Evolutionary conservation across 2,113 vertebrate genomes (phyloP).

Genomic region (Eclectus roratus): DNA sequence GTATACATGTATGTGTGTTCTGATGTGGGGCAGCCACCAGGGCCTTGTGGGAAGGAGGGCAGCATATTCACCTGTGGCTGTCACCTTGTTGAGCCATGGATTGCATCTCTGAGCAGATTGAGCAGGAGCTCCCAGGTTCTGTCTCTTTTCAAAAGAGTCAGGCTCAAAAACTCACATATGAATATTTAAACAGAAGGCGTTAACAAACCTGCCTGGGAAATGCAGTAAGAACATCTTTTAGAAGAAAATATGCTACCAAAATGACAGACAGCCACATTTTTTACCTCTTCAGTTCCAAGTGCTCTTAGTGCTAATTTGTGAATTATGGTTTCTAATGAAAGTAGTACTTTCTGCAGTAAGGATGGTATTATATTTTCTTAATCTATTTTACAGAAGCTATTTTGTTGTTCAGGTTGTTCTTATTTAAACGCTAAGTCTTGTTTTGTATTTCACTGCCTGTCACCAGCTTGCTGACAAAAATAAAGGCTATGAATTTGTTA

Average conservation of each 20-base stretch:
- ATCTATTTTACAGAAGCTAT: constrained; percentile 32
- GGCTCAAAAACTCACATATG: neutral
- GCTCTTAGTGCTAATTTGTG: constrained; percentile 36
- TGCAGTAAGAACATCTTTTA: neutral
- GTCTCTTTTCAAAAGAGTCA: neutral
- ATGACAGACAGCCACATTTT: constrained; percentile 15
- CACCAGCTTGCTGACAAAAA: constrained; percentile 46
- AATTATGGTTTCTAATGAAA: constrained; percentile 42
- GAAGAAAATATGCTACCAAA: constrained; percentile 10
- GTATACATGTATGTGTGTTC: rapidly evolving
- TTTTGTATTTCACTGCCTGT: constrained; percentile 44
- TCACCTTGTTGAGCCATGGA: rapidly evolving
- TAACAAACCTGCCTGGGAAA: constrained; percentile 33
- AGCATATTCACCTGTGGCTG: neutral
- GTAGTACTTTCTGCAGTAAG: neutral
- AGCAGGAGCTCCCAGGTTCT: neutral
- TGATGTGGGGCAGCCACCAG: rapidly evolving
- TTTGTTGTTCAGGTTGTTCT: constrained; percentile 17
- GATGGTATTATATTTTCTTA: constrained; percentile 7
- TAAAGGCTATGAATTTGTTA: constrained; percentile 64
- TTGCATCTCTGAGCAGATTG: neutral
- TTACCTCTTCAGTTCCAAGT: neutral
- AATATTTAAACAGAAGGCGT: constrained; percentile 55
- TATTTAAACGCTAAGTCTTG: constrained; percentile 47
- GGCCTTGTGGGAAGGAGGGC: neutral